Evolutionary conservation across 2,797 vertebrate genomes (phyloP).

Genomic region (Melopsittacus undulatus): DNA sequence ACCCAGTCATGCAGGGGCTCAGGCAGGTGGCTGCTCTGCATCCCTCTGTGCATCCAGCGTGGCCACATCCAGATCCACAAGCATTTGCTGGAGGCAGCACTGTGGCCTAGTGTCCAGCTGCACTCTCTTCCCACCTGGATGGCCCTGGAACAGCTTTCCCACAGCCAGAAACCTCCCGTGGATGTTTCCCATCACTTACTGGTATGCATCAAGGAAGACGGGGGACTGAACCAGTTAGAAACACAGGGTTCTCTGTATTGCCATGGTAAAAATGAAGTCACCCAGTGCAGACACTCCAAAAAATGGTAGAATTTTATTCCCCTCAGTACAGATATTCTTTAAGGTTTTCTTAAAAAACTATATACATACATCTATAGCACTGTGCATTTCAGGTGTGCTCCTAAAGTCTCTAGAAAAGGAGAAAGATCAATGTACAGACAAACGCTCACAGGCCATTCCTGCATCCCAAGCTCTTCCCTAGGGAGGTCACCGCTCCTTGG

Average conservation of each 20-base stretch:
- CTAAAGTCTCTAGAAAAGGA: not conserved
- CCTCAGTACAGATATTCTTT: constrained; percentile 13
- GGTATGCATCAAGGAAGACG: not conserved
- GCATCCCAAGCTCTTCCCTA: not conserved
- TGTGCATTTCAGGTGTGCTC: not conserved
- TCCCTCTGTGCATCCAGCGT: not conserved
- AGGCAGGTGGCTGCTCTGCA: fast-evolving
- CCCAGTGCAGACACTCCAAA: not conserved
- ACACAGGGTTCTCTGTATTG: not conserved
- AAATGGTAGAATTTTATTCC: constrained; percentile 51
- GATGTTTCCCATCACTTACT: fast-evolving
- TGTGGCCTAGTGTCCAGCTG: fast-evolving
- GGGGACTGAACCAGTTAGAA: not conserved
- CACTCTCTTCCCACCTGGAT: not conserved
- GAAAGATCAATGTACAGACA: not conserved
- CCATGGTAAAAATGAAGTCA: not conserved
- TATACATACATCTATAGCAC: not conserved
- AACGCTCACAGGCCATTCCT: not conserved
- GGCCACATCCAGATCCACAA: not conserved
- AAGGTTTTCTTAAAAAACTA: constrained; percentile 14
- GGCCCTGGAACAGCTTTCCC: not conserved
- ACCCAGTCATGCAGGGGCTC: not conserved
- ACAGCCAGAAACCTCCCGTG: not conserved
- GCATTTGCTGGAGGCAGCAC: not conserved
- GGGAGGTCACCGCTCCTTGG: not conserved